phyloP scores from a whole-genome alignment of 2,797 vertebrate genomes.

The Sylvia borin region DNA sequence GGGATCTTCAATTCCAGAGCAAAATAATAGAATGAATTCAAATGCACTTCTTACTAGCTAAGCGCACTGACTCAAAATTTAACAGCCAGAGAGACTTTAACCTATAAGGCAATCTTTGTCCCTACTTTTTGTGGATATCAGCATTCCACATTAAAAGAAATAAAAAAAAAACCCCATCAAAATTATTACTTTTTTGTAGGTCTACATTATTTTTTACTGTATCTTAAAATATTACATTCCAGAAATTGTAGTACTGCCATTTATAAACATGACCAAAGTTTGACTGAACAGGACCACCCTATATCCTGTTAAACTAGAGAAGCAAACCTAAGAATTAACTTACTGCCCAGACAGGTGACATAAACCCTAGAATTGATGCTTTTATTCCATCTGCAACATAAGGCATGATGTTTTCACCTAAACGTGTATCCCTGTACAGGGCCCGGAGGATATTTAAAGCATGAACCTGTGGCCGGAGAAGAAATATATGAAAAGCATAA shows the following conservation, averaged over 20 bases:
- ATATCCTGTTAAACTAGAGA: background rate
- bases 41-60: background rate
- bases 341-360: slow-evolving; percentile 94
- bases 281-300: background rate
- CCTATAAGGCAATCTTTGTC: background rate
- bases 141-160: background rate
- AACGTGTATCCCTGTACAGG: slow-evolving; percentile 90
- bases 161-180: background rate
- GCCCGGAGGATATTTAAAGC: slow-evolving; percentile 95
- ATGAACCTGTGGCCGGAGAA: slow-evolving; percentile 83
- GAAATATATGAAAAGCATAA: background rate
- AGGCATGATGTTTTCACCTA: slow-evolving; percentile 92
- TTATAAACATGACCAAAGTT: background rate
- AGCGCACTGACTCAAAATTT: background rate
- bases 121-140: background rate
- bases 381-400: slow-evolving; percentile 92
- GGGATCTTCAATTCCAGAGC: background rate
- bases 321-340: slow-evolving; percentile 71
- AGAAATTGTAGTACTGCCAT: background rate
- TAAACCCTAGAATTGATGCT: slow-evolving; percentile 92
- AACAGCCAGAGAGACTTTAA: background rate
- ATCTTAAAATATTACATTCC: background rate
- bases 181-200: background rate
- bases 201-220: background rate
- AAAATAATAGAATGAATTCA: background rate